These are phyloP conservation scores for Synergus umbraculus DNA, from an alignment of 2,888 invertebrate genomes.

Conservation along the genomic window DNA sequence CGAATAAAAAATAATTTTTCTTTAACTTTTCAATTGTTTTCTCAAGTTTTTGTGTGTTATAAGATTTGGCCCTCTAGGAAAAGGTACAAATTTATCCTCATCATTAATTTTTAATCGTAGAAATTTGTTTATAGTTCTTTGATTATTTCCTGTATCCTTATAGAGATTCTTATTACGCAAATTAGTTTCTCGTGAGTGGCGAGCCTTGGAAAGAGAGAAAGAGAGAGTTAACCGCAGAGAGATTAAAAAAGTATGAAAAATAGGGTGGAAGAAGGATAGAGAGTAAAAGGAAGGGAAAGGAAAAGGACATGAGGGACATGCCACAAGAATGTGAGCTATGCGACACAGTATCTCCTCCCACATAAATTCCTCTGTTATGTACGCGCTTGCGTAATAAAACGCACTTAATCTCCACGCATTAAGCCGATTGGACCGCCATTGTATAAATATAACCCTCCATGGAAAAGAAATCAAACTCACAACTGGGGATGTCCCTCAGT, in stretches of 20 bases:
- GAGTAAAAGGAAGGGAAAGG: constrained; percentile 20
- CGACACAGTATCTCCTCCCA: constrained; percentile 52
- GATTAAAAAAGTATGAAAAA: constrained; percentile 20
- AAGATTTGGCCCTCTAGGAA: not conserved
- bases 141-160: not conserved
- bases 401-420: constrained; percentile 63
- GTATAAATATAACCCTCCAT: constrained; percentile 16
- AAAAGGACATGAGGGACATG: constrained; percentile 47
- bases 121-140: too few relatives aligned
- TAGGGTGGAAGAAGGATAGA: constrained; percentile 36
- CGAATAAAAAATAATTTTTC: not conserved
- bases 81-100: not conserved
- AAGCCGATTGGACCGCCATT: constrained; percentile 59
- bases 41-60: not conserved
- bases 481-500: constrained; percentile 48
- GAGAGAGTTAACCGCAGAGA: constrained; percentile 35
- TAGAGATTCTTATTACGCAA: not conserved
- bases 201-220: constrained; percentile 31
- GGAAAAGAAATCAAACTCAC: constrained; percentile 47
- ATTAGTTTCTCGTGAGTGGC: constrained; percentile 34
- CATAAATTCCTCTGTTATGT: constrained; percentile 53
- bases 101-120: too few relatives aligned
- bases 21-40: not conserved
- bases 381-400: constrained; percentile 60
- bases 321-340: constrained; percentile 61